A percentile compares a stretch with the other conserved stretches of the same genome.
phyloP scores from a whole-genome alignment of 2,888 invertebrate genomes.

The Empis stercorea region DNA sequence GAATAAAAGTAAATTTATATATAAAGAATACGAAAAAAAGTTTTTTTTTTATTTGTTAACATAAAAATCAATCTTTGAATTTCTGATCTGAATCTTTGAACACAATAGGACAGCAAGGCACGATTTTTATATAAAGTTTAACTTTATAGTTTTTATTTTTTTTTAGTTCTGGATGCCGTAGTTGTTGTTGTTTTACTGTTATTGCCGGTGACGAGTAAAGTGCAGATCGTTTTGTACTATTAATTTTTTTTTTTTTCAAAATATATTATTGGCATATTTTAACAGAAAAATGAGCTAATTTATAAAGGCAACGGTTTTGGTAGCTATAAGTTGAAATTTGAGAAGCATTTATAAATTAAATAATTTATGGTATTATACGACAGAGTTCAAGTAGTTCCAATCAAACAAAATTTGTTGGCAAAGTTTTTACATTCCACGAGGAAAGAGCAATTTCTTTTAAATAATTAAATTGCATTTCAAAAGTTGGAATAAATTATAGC shows the following conservation, averaged over 20 bases:
- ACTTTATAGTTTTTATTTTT: neutral
- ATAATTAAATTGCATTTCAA: no score
- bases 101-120: slow-evolving; percentile 6
- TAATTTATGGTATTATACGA: no score
- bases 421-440: no score
- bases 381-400: no score
- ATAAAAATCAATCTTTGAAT: slow-evolving; percentile 4
- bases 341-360: no score
- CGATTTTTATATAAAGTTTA: slow-evolving; percentile 4
- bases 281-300: slow-evolving; percentile 9
- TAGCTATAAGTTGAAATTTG: no score
- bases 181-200: neutral
- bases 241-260: neutral
- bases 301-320: no score
- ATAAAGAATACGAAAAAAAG: neutral
- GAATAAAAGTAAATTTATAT: neutral
- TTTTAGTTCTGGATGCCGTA: neutral
- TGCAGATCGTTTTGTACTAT: neutral
- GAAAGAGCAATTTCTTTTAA: no score
- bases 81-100: slow-evolving; percentile 7
- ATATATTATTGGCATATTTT: slow-evolving; percentile 7
- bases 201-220: neutral
- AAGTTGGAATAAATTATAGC: no score
- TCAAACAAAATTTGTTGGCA: no score
- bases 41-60: neutral